Conservation (phyloP, 2,113 vertebrate genomes). For the Odontesthes bonariensis region DNA sequence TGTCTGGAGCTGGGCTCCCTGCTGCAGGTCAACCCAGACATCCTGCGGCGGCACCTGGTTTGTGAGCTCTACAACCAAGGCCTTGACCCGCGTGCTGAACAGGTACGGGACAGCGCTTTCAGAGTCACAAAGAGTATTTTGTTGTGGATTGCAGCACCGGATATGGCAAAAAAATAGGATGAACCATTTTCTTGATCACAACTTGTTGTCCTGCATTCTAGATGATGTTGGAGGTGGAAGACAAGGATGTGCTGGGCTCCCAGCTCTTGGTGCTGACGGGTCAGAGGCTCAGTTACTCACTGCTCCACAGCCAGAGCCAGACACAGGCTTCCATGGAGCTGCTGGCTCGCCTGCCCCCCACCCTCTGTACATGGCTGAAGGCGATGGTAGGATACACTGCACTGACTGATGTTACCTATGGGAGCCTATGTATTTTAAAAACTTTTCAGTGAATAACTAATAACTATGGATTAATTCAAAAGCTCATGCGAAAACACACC, state of each 20-base stretch:
- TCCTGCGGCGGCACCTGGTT: constrained; percentile 89
- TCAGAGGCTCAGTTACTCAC: constrained; percentile 89
- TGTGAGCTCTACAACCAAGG: constrained; percentile 95
- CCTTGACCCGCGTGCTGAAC: constrained; percentile 90
- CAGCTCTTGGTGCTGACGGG: constrained; percentile 93
- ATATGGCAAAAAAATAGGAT: not conserved
- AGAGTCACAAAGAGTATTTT: not conserved
- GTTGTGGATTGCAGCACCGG: too few species aligned
- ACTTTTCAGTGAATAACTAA: too few species aligned
- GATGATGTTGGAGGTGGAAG: constrained; percentile 92
- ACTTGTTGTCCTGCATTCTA: constrained; percentile 40
- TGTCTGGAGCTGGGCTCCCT: constrained; percentile 88
- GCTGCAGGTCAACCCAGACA: constrained; percentile 92
- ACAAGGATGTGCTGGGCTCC: constrained; percentile 95
- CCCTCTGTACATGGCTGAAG: constrained; percentile 96
- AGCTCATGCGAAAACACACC: not conserved
- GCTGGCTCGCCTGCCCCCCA: constrained; percentile 91
- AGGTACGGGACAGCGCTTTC: constrained; percentile 73
- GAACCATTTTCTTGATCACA: too few species aligned
- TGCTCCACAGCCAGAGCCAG: constrained; percentile 89
- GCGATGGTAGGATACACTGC: constrained; percentile 88
- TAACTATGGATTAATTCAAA: not conserved
- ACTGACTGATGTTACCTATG: too few species aligned
- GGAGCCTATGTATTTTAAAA: too few species aligned
- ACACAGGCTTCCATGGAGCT: constrained; percentile 92